A percentile compares a stretch with the other conserved stretches of the same genome.
phyloP scores from a whole-genome alignment of 2,113 vertebrate species.

The Urocynchramus pylzowi region DNA sequence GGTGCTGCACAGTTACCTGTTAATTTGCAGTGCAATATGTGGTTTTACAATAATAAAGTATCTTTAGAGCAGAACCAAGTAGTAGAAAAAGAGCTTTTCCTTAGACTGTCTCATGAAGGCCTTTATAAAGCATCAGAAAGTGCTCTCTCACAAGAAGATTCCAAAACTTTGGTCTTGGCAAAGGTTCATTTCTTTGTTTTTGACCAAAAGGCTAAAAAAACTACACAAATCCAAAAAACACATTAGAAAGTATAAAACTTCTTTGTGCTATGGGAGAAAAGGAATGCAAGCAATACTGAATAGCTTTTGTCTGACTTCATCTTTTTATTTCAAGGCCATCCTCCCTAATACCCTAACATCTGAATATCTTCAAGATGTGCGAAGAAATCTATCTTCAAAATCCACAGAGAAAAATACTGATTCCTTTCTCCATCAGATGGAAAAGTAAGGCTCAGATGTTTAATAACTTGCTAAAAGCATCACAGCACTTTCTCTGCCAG shows the following conservation, averaged over 20 bases:
- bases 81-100: background rate
- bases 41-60: background rate
- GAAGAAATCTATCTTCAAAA: background rate
- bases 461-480: slow-evolving; percentile 33
- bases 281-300: background rate
- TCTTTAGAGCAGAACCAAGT: background rate
- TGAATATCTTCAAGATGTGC: background rate
- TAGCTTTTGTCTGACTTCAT: background rate
- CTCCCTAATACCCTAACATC: background rate
- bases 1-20: background rate
- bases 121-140: background rate
- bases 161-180: background rate
- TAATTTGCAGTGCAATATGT: background rate
- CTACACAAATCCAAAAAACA: background rate
- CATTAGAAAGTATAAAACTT: background rate
- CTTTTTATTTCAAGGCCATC: background rate
- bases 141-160: background rate
- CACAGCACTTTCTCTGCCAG: background rate
- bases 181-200: background rate
- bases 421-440: background rate
- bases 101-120: background rate
- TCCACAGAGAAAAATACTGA: background rate
- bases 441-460: slow-evolving; percentile 22
- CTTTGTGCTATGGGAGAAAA: background rate
- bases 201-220: background rate